Evolutionary conservation across 2,797 vertebrate genomes (phyloP).

Genomic region (Fringilla coelebs): DNA sequence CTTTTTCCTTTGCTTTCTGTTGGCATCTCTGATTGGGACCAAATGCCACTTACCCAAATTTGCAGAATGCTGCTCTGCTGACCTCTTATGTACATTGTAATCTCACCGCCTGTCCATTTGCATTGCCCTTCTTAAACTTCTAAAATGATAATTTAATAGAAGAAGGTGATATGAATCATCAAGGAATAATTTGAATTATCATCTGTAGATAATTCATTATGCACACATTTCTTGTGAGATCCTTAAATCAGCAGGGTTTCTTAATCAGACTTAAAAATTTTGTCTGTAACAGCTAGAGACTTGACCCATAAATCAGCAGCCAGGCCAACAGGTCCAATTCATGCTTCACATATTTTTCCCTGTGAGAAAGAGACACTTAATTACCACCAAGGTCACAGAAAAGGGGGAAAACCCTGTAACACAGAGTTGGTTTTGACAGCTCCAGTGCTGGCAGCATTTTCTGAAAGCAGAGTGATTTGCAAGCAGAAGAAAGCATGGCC

Average conservation of each 20-base stretch:
- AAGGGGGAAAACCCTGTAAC: conserved; percentile 52
- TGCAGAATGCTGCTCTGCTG: not conserved
- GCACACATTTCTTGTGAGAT: conserved; percentile 74
- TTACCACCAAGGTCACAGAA: conserved; percentile 68
- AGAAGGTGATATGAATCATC: conserved; percentile 64
- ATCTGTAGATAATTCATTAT: conserved; percentile 74
- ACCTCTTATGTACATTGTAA: not conserved
- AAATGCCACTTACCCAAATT: not conserved
- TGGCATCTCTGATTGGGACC: not conserved
- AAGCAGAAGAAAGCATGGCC: not conserved
- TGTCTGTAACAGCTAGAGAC: conserved; percentile 68
- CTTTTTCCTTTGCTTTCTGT: not conserved
- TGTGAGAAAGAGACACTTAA: conserved; percentile 64
- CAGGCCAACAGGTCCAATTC: conserved; percentile 60
- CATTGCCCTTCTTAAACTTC: conserved; percentile 20
- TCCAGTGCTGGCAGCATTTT: conserved; percentile 42
- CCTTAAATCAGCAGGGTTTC: conserved; percentile 72
- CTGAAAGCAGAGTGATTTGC: conserved; percentile 22
- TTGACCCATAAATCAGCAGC: conserved; percentile 76
- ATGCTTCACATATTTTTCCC: conserved; percentile 55
- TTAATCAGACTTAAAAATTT: conserved; percentile 75
- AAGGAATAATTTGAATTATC: conserved; percentile 69
- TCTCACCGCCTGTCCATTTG: not conserved
- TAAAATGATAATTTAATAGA: conserved; percentile 72
- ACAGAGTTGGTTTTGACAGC: conserved; percentile 32